Base-by-base conservation (phyloP, 2,797 vertebrate genomes). In the Enteromius thamalakanensis region DNA sequence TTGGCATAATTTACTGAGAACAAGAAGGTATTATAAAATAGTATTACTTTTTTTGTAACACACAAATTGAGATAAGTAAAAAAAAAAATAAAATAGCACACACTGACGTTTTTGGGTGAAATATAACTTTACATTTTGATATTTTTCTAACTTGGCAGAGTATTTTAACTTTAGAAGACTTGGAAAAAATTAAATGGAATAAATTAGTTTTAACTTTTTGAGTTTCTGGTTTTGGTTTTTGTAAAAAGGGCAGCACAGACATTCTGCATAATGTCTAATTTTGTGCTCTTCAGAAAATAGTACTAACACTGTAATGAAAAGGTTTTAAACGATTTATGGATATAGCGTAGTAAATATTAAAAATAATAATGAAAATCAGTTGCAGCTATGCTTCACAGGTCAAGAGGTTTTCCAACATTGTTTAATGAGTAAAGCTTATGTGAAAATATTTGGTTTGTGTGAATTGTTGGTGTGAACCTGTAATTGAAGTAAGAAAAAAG, bases 381-480 rank as follows among this genome's bases (percentile, higher is more conserved):
- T 40, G 3, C 21, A 58, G 26, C 6, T 37, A 21, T 8, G 11
- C 26, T 60, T 60, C 23, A 40, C 14, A 58, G 74, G 34, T 76
- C 34, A 40, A 23, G 58, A 45, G 5, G 29, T 37, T 72, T 29
- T 8, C 17, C 3, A 34, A 74, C 14, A 19, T 79, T 45, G 65
- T 55, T 55, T 37, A 45, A 65, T 3, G 6, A 49, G 40, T 49
- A 11, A n/a, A 64, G 26, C 15, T 7, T 15, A 49, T 2, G 21
- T 51, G 32, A 32, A 72, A 74, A 74, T 69, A 69, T 68, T 68
- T 68, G 7, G 7, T 68, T 37, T 40, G 64, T 74, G 58, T 64
- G 55, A 64, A 62, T 7, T 49, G 8, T 64, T 74, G 26, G 55
- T 26, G 21, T 37, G 19, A 74, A 69, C 14, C 49, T 49, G 37